phyloP scores from a whole-genome alignment of 2,113 vertebrate species.

The Lycaon pictus region DNA sequence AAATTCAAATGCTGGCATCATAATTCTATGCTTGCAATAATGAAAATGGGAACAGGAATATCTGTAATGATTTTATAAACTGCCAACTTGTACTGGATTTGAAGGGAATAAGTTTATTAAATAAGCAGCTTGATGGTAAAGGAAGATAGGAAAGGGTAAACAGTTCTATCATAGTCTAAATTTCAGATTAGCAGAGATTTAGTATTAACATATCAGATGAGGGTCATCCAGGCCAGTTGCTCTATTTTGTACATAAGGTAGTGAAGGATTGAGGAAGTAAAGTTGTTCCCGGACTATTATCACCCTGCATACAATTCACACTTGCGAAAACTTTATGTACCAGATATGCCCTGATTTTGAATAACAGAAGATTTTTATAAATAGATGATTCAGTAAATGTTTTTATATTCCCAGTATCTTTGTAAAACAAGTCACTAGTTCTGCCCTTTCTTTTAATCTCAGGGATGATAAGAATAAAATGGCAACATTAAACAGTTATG shows the following conservation, averaged over 20 bases:
- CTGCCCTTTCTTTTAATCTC: not conserved
- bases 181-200: not conserved
- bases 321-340: not conserved
- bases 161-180: not conserved
- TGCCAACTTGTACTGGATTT: not conserved
- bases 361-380: not conserved
- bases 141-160: not conserved
- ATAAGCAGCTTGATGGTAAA: not conserved
- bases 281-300: not conserved
- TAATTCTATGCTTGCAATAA: conserved; percentile 9
- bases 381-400: not conserved
- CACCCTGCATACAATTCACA: not conserved
- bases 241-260: conserved; percentile 4
- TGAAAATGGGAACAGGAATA: conserved; percentile 33
- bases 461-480: not conserved
- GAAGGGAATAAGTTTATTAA: not conserved
- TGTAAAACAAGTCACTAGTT: conserved; percentile 1
- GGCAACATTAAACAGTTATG: not conserved
- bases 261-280: not conserved
- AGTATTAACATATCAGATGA: not conserved
- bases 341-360: not conserved
- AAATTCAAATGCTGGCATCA: conserved; percentile 36
- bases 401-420: not conserved
- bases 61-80: not conserved
- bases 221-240: not conserved